Evolutionary conservation across 2,797 vertebrate species (phyloP), one percentile per base, ranked within the genome.

Genomic region (Spizella passerina): DNA sequence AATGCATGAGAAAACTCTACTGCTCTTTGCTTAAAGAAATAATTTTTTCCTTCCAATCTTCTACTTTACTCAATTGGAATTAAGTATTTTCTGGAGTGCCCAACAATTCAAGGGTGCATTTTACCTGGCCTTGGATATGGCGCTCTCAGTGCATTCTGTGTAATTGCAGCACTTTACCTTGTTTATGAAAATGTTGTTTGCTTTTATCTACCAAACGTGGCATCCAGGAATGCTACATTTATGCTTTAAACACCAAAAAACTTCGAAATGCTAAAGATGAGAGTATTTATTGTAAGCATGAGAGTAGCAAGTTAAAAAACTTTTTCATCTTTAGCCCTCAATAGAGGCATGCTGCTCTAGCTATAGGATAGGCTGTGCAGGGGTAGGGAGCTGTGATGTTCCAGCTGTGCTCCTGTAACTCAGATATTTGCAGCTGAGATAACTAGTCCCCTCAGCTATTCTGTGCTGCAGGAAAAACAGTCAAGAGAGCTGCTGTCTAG

Each of bases 321-420:
- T 92, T 94, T 80, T 92, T 96, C 87, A 79, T 94, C 91, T 96
- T 95, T 96, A 96, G 68, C 65, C 60, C 94, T 97, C 92, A 78
- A 11, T 73, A 57, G 91, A 69, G 32, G 44, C 92, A 30, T 93
- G 93, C 94, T 95, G 96, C 86, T 94, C 76, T 34, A 91, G 68
- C 93, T 83, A 63, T 91, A 59, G 92, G 91, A 96, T 95, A 93
- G 75, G 61, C 64, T 36, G 60, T 68, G 89, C 77, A 53, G 47
- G 47, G 68, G 71, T 90, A 94, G 93, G 78, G 94, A 92, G 84
- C 84, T 4, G 2, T 78, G 82, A n/a, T 4, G 79, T 88, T 97
- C 95, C 84, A 92, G 88, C 95, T 97, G 92, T 92, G 94, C 93
- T 96, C 88, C 94, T 88, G 59, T 92, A 92, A 89, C 88, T 88